phyloP scores from a whole-genome alignment of 1,140 invertebrate species.

The Mercenaria mercenaria region DNA sequence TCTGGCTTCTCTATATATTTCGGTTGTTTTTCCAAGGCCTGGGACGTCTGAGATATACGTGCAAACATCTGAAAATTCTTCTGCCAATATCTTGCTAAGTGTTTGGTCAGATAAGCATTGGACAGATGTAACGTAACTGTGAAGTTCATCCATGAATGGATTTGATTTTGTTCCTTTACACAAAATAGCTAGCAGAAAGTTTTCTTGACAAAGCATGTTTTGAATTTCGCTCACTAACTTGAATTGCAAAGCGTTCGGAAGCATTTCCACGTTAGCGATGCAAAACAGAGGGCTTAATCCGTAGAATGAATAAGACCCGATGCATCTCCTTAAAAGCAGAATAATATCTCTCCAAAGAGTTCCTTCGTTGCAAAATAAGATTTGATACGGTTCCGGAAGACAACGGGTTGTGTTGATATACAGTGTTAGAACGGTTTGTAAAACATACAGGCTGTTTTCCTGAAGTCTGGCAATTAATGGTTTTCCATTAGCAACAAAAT shows the following conservation, averaged over 20 bases:
- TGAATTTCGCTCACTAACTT: constrained; percentile 37
- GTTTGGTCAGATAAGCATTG: constrained; percentile 8
- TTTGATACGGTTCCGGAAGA: constrained; percentile 68
- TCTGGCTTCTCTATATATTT: constrained; percentile 28
- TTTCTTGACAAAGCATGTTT: not conserved
- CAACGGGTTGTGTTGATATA: constrained; percentile 63
- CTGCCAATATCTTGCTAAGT: constrained; percentile 7
- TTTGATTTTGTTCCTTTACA: constrained; percentile 59
- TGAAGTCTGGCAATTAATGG: constrained; percentile 33
- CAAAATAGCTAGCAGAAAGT: constrained; percentile 56
- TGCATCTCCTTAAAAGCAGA: constrained; percentile 65
- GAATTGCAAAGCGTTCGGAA: too few species aligned
- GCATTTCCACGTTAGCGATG: constrained; percentile 69
- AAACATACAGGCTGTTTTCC: constrained; percentile 46
- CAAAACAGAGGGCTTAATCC: constrained; percentile 46
- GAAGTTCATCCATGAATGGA: constrained; percentile 56
- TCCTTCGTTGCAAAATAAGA: constrained; percentile 68
- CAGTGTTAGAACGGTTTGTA: constrained; percentile 69
- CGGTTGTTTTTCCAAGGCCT: constrained; percentile 69
- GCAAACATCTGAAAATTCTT: constrained; percentile 6
- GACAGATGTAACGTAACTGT: not conserved
- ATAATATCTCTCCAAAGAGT: constrained; percentile 67
- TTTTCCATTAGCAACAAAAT: constrained; percentile 29
- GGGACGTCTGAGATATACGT: constrained; percentile 66
- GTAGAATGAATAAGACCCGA: not conserved